Evolutionary conservation across 2,113 vertebrate genomes (phyloP), one percentile per base, ranked within the genome.

Genomic region (Leptodactylus fuscus): DNA sequence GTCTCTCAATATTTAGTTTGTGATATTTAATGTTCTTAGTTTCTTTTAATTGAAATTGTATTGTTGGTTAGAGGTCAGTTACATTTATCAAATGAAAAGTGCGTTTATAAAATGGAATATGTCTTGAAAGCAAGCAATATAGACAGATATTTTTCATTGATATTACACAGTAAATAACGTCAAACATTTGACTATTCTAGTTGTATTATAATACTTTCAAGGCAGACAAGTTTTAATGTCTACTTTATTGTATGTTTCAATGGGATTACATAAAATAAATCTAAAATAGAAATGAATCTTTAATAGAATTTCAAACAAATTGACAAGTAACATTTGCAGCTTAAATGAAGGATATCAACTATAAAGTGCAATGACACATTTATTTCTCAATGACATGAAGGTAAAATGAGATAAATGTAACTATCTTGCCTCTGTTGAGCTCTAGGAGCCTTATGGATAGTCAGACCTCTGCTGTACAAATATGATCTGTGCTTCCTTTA

Each of bases 241-340:
- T 62, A n/a, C 0, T 83, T 76, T 76, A 76, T 83, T 83, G 41
- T 24, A 65, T 76, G 38, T 48, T 60, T 83, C 20, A 75, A 48
- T 48, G 12, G 10, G 20, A 22, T 48, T 49, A 48, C 53, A 83
- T 65, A 4, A 55, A 69, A 32, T 27, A 67, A 18, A 12, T 24
- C 4, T 18, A 73, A 55, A 38, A n/a, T n/a, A n/a, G n/a, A n/a
- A n/a, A n/a, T n/a, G 38, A 4, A 22, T 12, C 34, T 55, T 29
- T 62, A 62, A 9, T 77, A 53, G 41, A 36, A 75, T 29, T 8
- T 49, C 0, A 49, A 32, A 36, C 18, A 44, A 83, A 62, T 58
- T 44, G 36, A 32, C 20, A 74, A 49, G 32, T 38, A 83, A 29
- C 69, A 46, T 34, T 22, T 24, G 18, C 53, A 53, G 81, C 4